A percentile compares a stretch with the other conserved stretches of the same genome.
Conservation (phyloP, 1,140 invertebrate species). For the Bemisia tabaci region DNA sequence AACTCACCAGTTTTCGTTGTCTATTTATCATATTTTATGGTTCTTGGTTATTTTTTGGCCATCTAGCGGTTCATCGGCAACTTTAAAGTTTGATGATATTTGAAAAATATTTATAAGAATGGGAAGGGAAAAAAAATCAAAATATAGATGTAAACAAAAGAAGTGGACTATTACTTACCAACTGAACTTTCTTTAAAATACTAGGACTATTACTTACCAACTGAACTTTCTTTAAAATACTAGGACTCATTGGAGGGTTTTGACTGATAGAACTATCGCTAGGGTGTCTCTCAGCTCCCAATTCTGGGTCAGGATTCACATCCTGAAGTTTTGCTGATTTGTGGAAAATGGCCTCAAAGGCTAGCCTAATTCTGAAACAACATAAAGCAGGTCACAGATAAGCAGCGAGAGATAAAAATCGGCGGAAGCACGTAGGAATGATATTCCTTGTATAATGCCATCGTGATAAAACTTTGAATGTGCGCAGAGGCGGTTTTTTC, state of each 20-base stretch:
- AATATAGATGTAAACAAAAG: background rate
- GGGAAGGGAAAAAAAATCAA: background rate
- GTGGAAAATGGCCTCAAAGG: constrained; percentile 81
- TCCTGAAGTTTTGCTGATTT: constrained; percentile 71
- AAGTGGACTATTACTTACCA: constrained; percentile 44
- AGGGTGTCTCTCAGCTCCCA: constrained; percentile 32
- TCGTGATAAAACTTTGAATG: background rate
- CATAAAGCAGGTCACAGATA: too few species aligned
- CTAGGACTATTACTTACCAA: constrained; percentile 70
- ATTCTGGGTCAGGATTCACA: constrained; percentile 51
- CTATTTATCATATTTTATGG: too few species aligned
- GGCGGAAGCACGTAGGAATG: too few species aligned
- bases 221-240: constrained; percentile 72
- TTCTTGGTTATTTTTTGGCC: too few species aligned
- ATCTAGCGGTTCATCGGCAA: too few species aligned
- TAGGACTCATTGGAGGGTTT: constrained; percentile 40
- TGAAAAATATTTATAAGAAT: too few species aligned
- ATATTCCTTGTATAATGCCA: background rate
- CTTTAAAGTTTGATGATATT: too few species aligned
- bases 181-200: constrained; percentile 71
- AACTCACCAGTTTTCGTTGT: too few species aligned
- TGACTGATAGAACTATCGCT: constrained; percentile 20
- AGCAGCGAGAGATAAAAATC: too few species aligned
- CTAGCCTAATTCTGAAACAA: constrained; percentile 56
- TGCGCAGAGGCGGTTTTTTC: too few species aligned